Base-by-base conservation (phyloP, 2,888 invertebrate species). In the Sepioteuthis lessoniana region DNA sequence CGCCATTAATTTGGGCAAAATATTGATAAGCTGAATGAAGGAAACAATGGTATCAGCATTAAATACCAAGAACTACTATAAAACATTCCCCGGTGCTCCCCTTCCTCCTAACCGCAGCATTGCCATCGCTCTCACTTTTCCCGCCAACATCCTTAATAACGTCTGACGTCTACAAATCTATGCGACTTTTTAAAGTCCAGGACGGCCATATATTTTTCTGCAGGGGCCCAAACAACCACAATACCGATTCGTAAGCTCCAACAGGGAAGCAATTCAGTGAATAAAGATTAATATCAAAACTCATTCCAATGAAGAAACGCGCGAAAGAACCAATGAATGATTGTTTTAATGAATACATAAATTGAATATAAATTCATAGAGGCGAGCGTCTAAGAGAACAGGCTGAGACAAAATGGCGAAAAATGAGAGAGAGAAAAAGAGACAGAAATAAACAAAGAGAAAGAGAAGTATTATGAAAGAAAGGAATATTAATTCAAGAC, bases 261-360 rank as follows among this genome's bases (percentile, higher is more conserved):
- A 76, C 76, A 13, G 35, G 76, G 76, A n/a, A 13, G 76, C 16
- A 76, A 76, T 8, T 35, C 19, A 2, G 76, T 35, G n/a, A 76
- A 76, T 76, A 76, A 76, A 76, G 76, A 76, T 76, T n/a, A 13
- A 35, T 76, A 76, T 76, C 76, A 35, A n/a, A n/a, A 76, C 76
- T 35, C 16, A 76, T 76, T 76, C 76, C n/a, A 76, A 76, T 76
- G n/a, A 55, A 55, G 55, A 55, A 55, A 25, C 25, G 55, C 55
- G 4, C 55, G 28, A 35, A n/a, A 76, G n/a, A 35, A 76, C 76
- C 76, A 76, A 76, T 76, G 76, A 35, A 35, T 76, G 76, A 76
- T 76, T 76, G 76, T 76, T 76, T 76, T 76, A 76, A 76, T 76
- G 76, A 76, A 76, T 16, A n/a, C 76, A 76, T 76, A 76, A 76